phyloP scores from a whole-genome alignment of 1,140 invertebrate genomes.

The Procambarus virginalis region DNA sequence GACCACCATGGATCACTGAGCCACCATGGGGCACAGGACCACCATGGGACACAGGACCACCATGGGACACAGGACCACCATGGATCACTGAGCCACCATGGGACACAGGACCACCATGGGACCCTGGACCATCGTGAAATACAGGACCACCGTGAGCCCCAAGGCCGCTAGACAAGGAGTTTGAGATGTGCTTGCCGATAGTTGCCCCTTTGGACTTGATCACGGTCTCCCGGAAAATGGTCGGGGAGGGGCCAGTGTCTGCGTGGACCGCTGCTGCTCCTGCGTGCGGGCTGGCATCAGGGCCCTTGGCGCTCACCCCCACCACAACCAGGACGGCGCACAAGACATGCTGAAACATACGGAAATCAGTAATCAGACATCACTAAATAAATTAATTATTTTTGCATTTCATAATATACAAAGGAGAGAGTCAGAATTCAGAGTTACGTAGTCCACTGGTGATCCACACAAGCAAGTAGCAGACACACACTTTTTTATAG shows the following conservation, averaged over 20 bases:
- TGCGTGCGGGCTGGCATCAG: not conserved
- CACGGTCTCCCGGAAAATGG: slow-evolving; percentile 34
- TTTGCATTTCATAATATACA: not conserved
- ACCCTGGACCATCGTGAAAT: not conserved
- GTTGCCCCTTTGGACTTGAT: not conserved
- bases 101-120: not conserved
- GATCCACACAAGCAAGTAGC: no score
- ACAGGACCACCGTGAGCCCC: not conserved
- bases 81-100: not conserved
- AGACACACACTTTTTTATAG: no score
- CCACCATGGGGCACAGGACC: not conserved
- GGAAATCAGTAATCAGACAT: not conserved
- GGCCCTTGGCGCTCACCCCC: not conserved
- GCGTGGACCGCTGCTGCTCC: no score
- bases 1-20: not conserved
- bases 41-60: not conserved
- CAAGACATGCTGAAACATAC: slow-evolving; percentile 29
- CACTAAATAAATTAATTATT: not conserved
- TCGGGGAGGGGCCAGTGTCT: not conserved
- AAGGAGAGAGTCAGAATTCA: no score
- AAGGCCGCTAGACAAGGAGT: not conserved
- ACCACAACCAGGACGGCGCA: slow-evolving; percentile 7
- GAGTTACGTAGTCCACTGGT: no score
- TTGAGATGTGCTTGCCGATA: not conserved
- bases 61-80: not conserved